Evolutionary conservation across 2,888 invertebrate genomes (phyloP), one percentile per base, ranked within the genome.

Genomic region (Drosophila greeni): DNA sequence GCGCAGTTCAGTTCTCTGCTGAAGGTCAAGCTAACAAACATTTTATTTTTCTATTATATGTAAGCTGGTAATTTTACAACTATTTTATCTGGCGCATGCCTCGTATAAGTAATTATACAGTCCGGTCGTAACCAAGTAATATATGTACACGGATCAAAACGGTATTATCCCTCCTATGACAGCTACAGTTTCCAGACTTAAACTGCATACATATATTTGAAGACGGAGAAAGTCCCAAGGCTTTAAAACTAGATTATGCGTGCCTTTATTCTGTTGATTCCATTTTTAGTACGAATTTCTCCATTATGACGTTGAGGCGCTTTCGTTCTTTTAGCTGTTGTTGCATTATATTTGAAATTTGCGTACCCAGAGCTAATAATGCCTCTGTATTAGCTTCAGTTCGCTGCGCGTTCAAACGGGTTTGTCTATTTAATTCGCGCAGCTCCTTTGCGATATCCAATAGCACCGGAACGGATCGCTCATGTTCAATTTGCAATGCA

Each of bases 201-300:
- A 11, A 24, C n/a, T 24, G 42, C n/a, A 9, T 20, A 16, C 16
- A 29, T 29, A 43, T 43, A 18, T 43, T 26, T 43, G 1, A 26
- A 26, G 16, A 29, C 26, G 4, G 16, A 7, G 7, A 29, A 16
- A 45, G 9, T n/a, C 24, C n/a, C 24, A 24, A 26, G 4, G 29
- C 29, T 29, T 29, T 4, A 29, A 29, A 29, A 29, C 29, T 29
- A 45, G 12, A 33, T 29, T 3, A 14, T 9, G 3, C 9, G 12
- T 5, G 7, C 4, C 36, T 24, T 33, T 72, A 78, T 26, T 79
- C 75, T 36, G 66, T 55, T 14, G 80, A 69, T 62, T 78, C 82
- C 82, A 78, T 78, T 57, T 78, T 78, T 1, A 73, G 67, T 16
- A 82, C 76, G 51, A 78, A 82, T 40, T 78, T 78, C 43, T 78